Percentiles rank a stretch among this genome's conserved stretches.
Evolutionary conservation across 2,888 invertebrate genomes (phyloP).

Genomic region (Ormia ochracea): DNA sequence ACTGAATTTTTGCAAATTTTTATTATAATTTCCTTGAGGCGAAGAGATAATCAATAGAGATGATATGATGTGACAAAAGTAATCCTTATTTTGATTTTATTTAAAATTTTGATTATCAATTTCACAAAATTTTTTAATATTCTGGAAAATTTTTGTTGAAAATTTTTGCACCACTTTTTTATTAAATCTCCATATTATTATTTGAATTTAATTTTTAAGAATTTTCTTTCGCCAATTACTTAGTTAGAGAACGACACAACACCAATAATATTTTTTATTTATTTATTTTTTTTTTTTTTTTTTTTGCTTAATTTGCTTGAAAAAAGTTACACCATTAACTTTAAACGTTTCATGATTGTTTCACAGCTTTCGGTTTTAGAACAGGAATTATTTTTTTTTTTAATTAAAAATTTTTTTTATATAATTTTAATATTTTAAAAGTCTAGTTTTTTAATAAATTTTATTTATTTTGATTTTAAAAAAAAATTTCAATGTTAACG

Average conservation of each 20-base stretch:
- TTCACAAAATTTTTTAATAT: background rate
- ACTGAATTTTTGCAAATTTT: slow-evolving; percentile 43
- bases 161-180: background rate
- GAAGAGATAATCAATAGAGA: background rate
- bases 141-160: background rate
- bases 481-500: too few species aligned
- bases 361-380: background rate
- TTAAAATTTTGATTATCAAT: background rate
- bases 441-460: background rate
- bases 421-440: background rate
- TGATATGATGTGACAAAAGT: slow-evolving; percentile 9
- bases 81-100: background rate
- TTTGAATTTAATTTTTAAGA: background rate
- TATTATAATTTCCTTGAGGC: background rate
- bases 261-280: slow-evolving; percentile 5
- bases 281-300: too few species aligned
- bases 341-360: slow-evolving; percentile 59
- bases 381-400: background rate
- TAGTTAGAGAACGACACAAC: background rate
- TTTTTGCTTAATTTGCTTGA: background rate
- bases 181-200: background rate
- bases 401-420: background rate
- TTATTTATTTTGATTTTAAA: too few species aligned
- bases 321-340: slow-evolving; percentile 49
- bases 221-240: background rate